Evolutionary conservation across 2,888 invertebrate species (phyloP).

Genomic region (Orchesella flavescens): DNA sequence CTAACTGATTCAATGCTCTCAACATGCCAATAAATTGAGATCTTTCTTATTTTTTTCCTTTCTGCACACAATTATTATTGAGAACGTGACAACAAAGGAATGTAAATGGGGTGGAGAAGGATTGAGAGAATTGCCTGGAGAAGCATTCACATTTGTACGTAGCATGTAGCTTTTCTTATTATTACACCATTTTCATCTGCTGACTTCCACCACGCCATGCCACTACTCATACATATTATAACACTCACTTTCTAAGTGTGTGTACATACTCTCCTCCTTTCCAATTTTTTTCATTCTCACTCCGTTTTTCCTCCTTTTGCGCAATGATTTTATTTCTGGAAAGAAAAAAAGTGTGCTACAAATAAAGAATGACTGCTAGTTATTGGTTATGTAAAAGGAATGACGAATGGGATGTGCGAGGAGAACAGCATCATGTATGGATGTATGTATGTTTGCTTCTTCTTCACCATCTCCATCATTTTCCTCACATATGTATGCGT

Average conservation of each 20-base stretch:
- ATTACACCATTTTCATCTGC: neutral
- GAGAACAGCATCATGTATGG: neutral
- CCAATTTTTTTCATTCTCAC: neutral
- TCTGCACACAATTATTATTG: conserved; percentile 22
- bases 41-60: no score
- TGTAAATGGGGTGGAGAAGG: conserved; percentile 20
- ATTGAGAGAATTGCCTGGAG: conserved; percentile 19
- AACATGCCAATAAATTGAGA: conserved; percentile 20
- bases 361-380: conserved; percentile 45
- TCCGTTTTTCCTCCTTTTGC: neutral
- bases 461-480: conserved; percentile 70
- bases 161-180: neutral
- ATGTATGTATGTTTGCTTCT: conserved; percentile 38
- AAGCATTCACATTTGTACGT: neutral
- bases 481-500: conserved; percentile 5
- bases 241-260: neutral
- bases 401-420: conserved; percentile 32
- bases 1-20: no score
- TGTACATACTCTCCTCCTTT: neutral
- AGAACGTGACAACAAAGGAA: conserved; percentile 23
- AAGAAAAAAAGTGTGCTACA: conserved; percentile 8
- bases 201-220: no score
- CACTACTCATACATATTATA: no score
- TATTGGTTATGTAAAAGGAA: conserved; percentile 41
- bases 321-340: conserved; percentile 25